Evolutionary conservation across 1,140 invertebrate genomes (phyloP).

Genomic region (Drosophila littoralis): DNA sequence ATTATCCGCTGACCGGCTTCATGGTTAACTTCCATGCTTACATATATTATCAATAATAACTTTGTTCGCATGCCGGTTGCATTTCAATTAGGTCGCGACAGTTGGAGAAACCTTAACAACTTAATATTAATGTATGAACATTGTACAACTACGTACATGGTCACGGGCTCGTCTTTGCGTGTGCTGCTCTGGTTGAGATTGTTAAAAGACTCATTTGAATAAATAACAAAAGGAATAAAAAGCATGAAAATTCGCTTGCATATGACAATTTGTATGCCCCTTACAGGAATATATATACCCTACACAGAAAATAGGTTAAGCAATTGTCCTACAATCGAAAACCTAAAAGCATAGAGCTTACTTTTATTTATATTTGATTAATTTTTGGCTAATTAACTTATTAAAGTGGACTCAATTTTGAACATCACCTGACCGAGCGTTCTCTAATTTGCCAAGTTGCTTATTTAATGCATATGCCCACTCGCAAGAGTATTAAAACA

Average conservation of each 20-base stretch:
- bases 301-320: too few species aligned
- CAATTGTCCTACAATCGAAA: too few species aligned
- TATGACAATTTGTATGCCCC: slow-evolving; percentile 10
- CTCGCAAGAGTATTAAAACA: slow-evolving; percentile 38
- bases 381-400: too few species aligned
- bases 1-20: slow-evolving; percentile 47
- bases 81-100: slow-evolving; percentile 59
- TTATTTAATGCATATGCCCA: not conserved
- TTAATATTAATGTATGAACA: slow-evolving; percentile 48
- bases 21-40: slow-evolving; percentile 36
- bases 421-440: too few species aligned
- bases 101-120: slow-evolving; percentile 55
- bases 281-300: not conserved
- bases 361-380: too few species aligned
- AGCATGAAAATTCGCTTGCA: not conserved
- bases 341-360: too few species aligned
- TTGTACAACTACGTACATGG: slow-evolving; percentile 24
- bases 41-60: slow-evolving; percentile 66
- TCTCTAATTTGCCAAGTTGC: too few species aligned
- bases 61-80: slow-evolving; percentile 44
- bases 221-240: slow-evolving; percentile 38
- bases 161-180: slow-evolving; percentile 13
- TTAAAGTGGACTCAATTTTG: too few species aligned
- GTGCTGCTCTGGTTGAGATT: slow-evolving; percentile 56
- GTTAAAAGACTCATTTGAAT: slow-evolving; percentile 62